These are phyloP conservation scores for Corvus moneduloides DNA, from an alignment of 2,113 vertebrate genomes.

Conservation along the genomic window DNA sequence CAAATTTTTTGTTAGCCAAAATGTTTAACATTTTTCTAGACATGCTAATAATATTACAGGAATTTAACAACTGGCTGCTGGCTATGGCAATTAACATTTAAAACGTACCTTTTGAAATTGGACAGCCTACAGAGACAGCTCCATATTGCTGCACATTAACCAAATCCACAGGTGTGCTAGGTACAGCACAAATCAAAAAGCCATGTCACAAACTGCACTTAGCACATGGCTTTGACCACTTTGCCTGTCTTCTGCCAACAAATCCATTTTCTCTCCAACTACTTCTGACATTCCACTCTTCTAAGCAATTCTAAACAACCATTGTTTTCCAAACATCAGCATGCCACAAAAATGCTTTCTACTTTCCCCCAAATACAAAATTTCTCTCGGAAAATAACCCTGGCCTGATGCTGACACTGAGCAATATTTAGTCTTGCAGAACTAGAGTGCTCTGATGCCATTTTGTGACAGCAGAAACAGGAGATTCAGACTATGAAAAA, in stretches of 20 bases:
- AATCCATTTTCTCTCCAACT: conserved; percentile 50
- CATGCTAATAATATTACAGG: background rate
- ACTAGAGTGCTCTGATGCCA: background rate
- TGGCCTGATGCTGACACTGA: background rate
- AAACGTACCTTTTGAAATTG: background rate
- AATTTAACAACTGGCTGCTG: background rate
- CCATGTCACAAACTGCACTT: background rate
- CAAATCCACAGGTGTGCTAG: background rate
- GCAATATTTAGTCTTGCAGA: background rate
- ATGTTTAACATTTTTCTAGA: background rate
- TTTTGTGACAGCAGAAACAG: background rate
- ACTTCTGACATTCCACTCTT: conserved; percentile 48
- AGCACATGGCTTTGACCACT: background rate
- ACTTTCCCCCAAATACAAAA: conserved; percentile 33
- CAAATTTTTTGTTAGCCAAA: background rate
- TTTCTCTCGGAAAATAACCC: background rate
- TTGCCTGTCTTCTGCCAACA: conserved; percentile 19
- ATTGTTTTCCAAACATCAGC: conserved; percentile 50
- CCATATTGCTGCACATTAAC: background rate
- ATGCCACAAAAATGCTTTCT: conserved; percentile 60
- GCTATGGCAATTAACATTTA: background rate
- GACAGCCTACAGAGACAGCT: background rate
- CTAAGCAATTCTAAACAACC: conserved; percentile 58
- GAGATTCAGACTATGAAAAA: background rate
- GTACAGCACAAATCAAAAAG: background rate